Evolutionary conservation across 2,113 vertebrate genomes (phyloP), one percentile per base, ranked within the genome.

Genomic region (Lota lota): DNA sequence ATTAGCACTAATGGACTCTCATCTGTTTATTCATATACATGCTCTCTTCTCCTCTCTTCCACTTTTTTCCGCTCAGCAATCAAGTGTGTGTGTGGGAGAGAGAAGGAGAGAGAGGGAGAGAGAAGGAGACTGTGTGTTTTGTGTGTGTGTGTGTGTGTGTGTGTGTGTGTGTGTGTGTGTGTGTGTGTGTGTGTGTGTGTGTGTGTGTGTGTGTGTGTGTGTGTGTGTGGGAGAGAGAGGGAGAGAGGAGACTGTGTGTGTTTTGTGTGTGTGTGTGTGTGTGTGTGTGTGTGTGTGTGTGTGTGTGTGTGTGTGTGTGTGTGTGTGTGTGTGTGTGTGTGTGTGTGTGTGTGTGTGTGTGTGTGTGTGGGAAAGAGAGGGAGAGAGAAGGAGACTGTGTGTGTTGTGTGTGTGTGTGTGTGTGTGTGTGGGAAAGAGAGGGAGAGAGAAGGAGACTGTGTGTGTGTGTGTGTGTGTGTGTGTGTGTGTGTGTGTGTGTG

Each of bases 21-120:
- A 83, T 83, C 76, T 83, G 87, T 81, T 75, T 84, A 85, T 89
- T 86, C 86, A 87, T 78, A 73, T 72, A 84, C 77, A 67, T 78
- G 70, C 79, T 71, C 64, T 68, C 69, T 75, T 69, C 61, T 61
- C 20, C 15, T 63, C 8, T 62, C 62, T 58, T 61, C 66, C 51
- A 66, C 53, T 65, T 47, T 47, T 56, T 56, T 56, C 12, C n/a
- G 7, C 7, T 53, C 11, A 2, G 68, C 73, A 73, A 68, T 76
- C 69, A 72, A 65, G 73, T 68, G 70, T 56, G 69, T 59, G 69
- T 69, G 64, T 54, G 66, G 12, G 40, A 47, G 40, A 47, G 40
- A 47, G 40, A 47, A 7, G 40, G 40, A 47, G 7, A 11, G 40
- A 47, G 7, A 11, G 66, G 12, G 40, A 47, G 40, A 47, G 40